Percentiles rank a stretch among this genome's conserved stretches.
Conservation (phyloP, 2,888 invertebrate species). For the Dyspetes luteomarginatus region DNA sequence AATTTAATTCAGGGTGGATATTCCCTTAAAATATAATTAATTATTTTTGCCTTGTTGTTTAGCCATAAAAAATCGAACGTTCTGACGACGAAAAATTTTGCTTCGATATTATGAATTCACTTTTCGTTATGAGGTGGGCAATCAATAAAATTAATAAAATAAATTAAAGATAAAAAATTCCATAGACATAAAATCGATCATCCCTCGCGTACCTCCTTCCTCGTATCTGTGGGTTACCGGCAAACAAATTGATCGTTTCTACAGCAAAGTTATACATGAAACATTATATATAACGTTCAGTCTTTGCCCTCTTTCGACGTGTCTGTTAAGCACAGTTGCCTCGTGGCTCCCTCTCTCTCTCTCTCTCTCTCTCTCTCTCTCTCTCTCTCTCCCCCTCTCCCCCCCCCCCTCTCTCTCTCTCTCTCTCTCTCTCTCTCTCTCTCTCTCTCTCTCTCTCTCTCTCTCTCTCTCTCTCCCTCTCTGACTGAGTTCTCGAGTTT, state of each 20-base stretch:
- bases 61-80: too few relatives aligned
- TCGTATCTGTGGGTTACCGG: slow-evolving; percentile 25
- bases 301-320: slow-evolving; percentile 50
- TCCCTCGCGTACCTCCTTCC: neutral
- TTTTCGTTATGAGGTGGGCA: neutral
- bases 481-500: neutral
- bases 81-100: too few relatives aligned
- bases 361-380: neutral
- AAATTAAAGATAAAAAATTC: neutral
- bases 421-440: neutral
- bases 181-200: neutral
- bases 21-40: neutral
- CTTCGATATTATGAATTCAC: too few relatives aligned
- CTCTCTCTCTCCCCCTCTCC: neutral
- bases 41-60: too few relatives aligned
- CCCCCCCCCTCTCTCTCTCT: neutral
- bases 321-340: slow-evolving; percentile 43
- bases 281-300: neutral
- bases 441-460: neutral
- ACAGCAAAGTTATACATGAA: neutral
- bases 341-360: slow-evolving; percentile 3
- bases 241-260: slow-evolving; percentile 52
- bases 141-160: neutral
- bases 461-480: neutral
- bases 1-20: neutral